phyloP scores from a whole-genome alignment of 2,888 invertebrate species.

The Orchestes rusci region DNA sequence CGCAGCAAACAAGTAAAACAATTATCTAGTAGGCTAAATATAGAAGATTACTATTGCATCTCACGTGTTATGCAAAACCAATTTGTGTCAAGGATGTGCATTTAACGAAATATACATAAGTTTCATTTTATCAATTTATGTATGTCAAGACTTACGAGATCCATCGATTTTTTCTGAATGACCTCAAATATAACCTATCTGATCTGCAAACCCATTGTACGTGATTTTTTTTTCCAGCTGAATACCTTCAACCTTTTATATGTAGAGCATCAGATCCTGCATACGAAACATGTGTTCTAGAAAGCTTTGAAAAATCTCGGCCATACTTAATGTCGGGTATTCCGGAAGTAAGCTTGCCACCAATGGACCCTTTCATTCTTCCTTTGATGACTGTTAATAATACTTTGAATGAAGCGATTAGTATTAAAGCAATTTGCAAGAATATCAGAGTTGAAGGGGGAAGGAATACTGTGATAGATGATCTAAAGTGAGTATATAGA shows the following conservation, averaged over 20 bases:
- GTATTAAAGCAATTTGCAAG: constrained; percentile 57
- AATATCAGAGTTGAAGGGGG: constrained; percentile 59
- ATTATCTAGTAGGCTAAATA: too few relatives aligned
- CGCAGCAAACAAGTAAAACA: too few relatives aligned
- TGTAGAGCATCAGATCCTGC: constrained; percentile 60
- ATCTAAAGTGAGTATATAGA: constrained; percentile 52
- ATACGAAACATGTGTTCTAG: constrained; percentile 54
- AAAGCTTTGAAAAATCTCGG: constrained; percentile 53
- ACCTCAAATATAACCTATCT: too few relatives aligned
- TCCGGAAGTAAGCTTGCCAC: constrained; percentile 60
- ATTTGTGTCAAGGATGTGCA: too few relatives aligned
- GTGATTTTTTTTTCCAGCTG: too few relatives aligned
- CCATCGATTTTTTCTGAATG: too few relatives aligned
- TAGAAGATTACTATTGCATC: too few relatives aligned
- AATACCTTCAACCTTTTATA: constrained; percentile 50
- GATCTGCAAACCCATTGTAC: too few relatives aligned
- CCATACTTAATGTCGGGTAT: constrained; percentile 57
- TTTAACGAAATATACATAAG: too few relatives aligned
- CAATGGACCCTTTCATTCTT: constrained; percentile 62
- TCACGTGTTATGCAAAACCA: too few relatives aligned
- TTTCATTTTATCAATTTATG: too few relatives aligned
- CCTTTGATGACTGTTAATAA: constrained; percentile 63
- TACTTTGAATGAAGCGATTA: constrained; percentile 54
- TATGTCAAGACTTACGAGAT: too few relatives aligned
- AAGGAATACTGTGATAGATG: constrained; percentile 56